phyloP scores from a whole-genome alignment of 2,797 vertebrate species.

The Synanceia verrucosa region DNA sequence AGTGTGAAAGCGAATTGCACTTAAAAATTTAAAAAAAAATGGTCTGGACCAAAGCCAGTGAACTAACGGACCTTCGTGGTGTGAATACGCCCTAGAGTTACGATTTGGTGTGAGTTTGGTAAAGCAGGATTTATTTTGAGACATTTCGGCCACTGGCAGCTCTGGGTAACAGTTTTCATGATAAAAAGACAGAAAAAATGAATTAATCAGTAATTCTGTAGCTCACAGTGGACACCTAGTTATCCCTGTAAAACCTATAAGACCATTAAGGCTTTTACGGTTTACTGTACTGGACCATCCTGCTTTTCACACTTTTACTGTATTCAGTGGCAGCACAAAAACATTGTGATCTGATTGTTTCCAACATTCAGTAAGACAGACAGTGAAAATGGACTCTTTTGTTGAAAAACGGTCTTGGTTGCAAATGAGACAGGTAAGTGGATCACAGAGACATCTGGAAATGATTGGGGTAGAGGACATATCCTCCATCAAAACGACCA shows the following conservation, averaged over 20 bases:
- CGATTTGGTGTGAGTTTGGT: neutral
- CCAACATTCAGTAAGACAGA: neutral
- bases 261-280: conserved; percentile 15
- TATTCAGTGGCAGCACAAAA: neutral
- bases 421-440: conserved; percentile 35
- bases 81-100: neutral
- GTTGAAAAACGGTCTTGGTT: conserved; percentile 5
- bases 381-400: conserved; percentile 5
- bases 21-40: no score
- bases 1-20: no score
- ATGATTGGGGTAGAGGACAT: conserved; percentile 26
- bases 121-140: no score
- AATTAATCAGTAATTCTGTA: no score
- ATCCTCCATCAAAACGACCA: conserved; percentile 35
- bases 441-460: conserved; percentile 27
- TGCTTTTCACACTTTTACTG: conserved; percentile 20
- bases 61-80: no score
- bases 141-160: neutral
- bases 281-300: conserved; percentile 12
- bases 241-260: conserved; percentile 15
- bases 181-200: neutral
- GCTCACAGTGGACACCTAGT: conserved; percentile 15
- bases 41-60: no score
- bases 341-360: neutral
- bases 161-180: neutral